Conservation (phyloP, 1,140 invertebrate genomes). For the Leptoteleia sp. region DNA sequence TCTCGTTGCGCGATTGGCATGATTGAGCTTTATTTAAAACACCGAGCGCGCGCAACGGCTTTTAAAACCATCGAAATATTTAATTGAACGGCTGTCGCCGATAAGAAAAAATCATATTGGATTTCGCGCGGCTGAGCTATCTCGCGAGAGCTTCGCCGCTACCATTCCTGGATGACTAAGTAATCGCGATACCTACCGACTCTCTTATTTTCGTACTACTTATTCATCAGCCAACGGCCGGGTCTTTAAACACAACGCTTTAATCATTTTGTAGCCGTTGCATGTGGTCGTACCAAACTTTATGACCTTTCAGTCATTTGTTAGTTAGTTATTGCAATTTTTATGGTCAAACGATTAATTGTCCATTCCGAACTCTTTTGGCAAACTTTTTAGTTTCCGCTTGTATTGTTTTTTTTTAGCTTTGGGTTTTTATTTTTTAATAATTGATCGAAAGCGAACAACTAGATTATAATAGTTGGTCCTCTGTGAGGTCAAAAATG, state of each 20-base stretch:
- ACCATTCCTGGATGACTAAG: slow-evolving; percentile 24
- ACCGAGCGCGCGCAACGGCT: slow-evolving; percentile 69
- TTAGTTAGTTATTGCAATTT: too few species aligned
- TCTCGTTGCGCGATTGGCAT: slow-evolving; percentile 69
- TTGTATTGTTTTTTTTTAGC: too few species aligned
- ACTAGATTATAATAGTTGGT: too few species aligned
- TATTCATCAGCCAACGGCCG: slow-evolving; percentile 20
- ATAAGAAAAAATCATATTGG: slow-evolving; percentile 62
- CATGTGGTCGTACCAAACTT: too few species aligned
- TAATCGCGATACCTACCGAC: slow-evolving; percentile 27
- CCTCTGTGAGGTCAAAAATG: too few species aligned
- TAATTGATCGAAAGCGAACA: too few species aligned
- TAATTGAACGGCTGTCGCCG: slow-evolving; percentile 64
- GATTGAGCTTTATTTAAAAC: slow-evolving; percentile 78
- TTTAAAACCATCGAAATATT: slow-evolving; percentile 71
- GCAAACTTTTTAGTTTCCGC: too few species aligned
- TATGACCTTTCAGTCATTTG: too few species aligned
- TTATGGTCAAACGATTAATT: too few species aligned
- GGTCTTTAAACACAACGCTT: slow-evolving; percentile 18
- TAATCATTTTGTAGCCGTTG: slow-evolving; percentile 11
- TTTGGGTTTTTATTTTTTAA: too few species aligned
- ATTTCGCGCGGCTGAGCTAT: slow-evolving; percentile 23
- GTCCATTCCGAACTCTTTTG: too few species aligned
- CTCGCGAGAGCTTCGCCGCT: background rate
- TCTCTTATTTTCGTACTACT: slow-evolving; percentile 32